A percentile compares a stretch with the other conserved stretches of the same genome.
Conservation (phyloP, 2,888 invertebrate genomes). For the Encarsia formosa region DNA sequence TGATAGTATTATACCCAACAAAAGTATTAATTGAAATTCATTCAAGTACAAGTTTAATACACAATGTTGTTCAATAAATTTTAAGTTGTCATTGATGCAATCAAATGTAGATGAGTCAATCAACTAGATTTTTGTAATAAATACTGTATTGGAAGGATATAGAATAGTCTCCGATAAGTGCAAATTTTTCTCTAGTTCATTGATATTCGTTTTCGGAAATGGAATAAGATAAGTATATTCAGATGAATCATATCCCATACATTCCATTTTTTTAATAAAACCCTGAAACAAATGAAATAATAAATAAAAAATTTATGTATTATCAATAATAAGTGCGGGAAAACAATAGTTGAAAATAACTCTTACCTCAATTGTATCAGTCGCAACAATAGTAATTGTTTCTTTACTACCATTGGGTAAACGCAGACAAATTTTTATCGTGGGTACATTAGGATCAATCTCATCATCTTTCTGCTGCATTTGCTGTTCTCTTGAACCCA, state of each 20-base stretch:
- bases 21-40: too few relatives aligned
- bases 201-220: conserved; percentile 47
- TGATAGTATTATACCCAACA: too few relatives aligned
- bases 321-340: conserved; percentile 3
- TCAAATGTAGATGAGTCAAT: too few relatives aligned
- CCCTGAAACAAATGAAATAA: conserved; percentile 32
- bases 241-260: conserved; percentile 43
- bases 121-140: conserved; percentile 48
- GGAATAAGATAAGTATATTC: conserved; percentile 46
- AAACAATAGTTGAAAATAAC: too few relatives aligned
- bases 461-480: conserved; percentile 32
- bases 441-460: conserved; percentile 34
- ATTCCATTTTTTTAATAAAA: conserved; percentile 44
- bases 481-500: conserved; percentile 31
- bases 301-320: neutral
- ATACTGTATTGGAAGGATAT: conserved; percentile 49
- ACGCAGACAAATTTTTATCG: conserved; percentile 44
- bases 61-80: too few relatives aligned
- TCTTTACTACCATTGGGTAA: conserved; percentile 46
- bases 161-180: conserved; percentile 45
- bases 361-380: conserved; percentile 44
- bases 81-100: too few relatives aligned
- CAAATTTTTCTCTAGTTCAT: conserved; percentile 39
- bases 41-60: too few relatives aligned
- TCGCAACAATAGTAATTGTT: conserved; percentile 43